Conservation (phyloP, 2,888 invertebrate species). For the Chrysina gloriosa region DNA sequence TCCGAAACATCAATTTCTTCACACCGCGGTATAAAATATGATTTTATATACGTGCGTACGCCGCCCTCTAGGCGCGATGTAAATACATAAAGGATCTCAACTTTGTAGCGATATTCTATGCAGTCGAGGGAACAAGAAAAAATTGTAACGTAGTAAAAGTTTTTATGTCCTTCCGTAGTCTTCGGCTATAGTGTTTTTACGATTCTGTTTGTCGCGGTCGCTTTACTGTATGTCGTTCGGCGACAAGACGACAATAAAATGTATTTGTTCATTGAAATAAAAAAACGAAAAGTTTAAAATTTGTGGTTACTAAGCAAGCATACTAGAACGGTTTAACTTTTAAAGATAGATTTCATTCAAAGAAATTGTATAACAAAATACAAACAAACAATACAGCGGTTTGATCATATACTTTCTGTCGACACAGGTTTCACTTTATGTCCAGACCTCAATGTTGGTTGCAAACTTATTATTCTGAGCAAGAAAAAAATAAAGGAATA, state of each 20-base stretch:
- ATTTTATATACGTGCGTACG: slow-evolving; percentile 58
- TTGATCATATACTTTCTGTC: too few species aligned
- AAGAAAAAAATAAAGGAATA: too few species aligned
- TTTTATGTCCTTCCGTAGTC: slow-evolving; percentile 30
- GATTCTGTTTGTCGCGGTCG: slow-evolving; percentile 31
- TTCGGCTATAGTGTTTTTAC: slow-evolving; percentile 20
- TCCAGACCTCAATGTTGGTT: too few species aligned
- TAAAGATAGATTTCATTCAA: too few species aligned
- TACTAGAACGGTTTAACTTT: too few species aligned
- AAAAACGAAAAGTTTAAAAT: background rate
- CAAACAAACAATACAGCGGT: too few species aligned
- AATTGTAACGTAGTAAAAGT: slow-evolving; percentile 33
- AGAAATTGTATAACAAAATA: too few species aligned
- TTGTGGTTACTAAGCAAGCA: too few species aligned
- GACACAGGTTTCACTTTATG: too few species aligned
- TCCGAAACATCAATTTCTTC: slow-evolving; percentile 64
- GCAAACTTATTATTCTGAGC: too few species aligned
- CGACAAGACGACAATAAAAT: slow-evolving; percentile 12
- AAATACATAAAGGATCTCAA: slow-evolving; percentile 52
- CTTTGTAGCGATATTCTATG: slow-evolving; percentile 53
- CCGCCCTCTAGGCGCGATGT: slow-evolving; percentile 53
- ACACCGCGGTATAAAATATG: slow-evolving; percentile 60
- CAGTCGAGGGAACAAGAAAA: slow-evolving; percentile 41
- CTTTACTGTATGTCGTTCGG: slow-evolving; percentile 6
- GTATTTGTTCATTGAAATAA: slow-evolving; percentile 32